Conservation (phyloP, 2,888 invertebrate species). For the Sisyra nigra region DNA sequence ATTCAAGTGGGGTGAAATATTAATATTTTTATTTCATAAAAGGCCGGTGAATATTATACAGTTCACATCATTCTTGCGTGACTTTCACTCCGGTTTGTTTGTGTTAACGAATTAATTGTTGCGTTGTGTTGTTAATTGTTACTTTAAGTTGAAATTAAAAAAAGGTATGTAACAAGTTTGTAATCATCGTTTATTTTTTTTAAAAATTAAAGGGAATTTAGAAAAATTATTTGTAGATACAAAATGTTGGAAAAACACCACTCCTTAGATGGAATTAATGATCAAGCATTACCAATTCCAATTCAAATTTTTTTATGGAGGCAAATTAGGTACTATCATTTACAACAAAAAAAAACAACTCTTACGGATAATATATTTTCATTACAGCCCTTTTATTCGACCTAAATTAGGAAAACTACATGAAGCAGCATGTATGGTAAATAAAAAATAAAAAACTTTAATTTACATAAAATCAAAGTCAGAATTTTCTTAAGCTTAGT, state of each 20-base stretch:
- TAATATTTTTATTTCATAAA: too few relatives aligned
- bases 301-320: conserved; percentile 96
- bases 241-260: conserved; percentile 6
- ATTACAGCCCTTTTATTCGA: conserved; percentile 76
- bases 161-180: too few relatives aligned
- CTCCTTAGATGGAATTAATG: conserved; percentile 44
- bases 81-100: neutral
- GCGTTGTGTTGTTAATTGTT: neutral
- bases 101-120: neutral
- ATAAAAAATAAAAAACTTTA: neutral
- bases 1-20: too few relatives aligned
- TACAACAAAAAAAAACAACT: too few relatives aligned
- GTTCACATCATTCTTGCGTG: too few relatives aligned
- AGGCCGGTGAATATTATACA: too few relatives aligned
- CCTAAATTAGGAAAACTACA: conserved; percentile 91
- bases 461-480: conserved; percentile 1
- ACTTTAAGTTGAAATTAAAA: neutral
- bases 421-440: conserved; percentile 94
- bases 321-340: conserved; percentile 71
- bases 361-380: too few relatives aligned
- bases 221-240: neutral
- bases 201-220: neutral
- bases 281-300: conserved; percentile 78
- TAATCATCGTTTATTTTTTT: neutral
- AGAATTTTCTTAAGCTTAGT: neutral